Evolutionary conservation across 1,140 invertebrate species (phyloP).

Genomic region (Harpegnathos saltator): DNA sequence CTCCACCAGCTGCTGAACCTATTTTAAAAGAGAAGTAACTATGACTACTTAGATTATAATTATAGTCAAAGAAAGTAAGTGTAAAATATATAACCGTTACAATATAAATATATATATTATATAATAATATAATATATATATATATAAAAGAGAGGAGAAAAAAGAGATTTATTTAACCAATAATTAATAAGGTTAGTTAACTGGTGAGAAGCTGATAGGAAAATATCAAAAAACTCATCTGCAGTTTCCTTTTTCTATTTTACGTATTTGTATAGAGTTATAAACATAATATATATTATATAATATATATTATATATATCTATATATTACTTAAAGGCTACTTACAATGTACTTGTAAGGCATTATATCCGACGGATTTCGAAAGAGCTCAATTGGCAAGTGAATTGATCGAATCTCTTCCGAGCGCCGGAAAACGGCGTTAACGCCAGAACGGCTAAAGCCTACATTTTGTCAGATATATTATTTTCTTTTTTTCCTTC

Average conservation of each 20-base stretch:
- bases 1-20: slow-evolving; percentile 87
- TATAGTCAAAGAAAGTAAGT: not conserved
- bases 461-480: slow-evolving; percentile 11
- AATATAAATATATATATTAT: slow-evolving; percentile 15
- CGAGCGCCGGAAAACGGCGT: not conserved
- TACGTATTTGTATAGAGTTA: slow-evolving; percentile 68
- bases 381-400: slow-evolving; percentile 56
- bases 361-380: slow-evolving; percentile 72
- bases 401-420: slow-evolving; percentile 25
- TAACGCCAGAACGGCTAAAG: slow-evolving; percentile 22
- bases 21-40: slow-evolving; percentile 77
- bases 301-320: slow-evolving; percentile 22
- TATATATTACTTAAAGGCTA: slow-evolving; percentile 70
- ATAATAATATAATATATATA: slow-evolving; percentile 36
- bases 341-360: slow-evolving; percentile 72
- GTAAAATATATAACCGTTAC: slow-evolving; percentile 6
- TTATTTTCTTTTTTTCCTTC: not conserved
- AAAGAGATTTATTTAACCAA: slow-evolving; percentile 7
- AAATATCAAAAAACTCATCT: slow-evolving; percentile 13
- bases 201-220: not conserved
- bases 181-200: too few relatives aligned
- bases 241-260: slow-evolving; percentile 60
- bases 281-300: slow-evolving; percentile 68
- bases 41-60: slow-evolving; percentile 3
- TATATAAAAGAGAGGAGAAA: slow-evolving; percentile 17